Conservation (phyloP, 2,113 vertebrate genomes). For the Podiceps cristatus region DNA sequence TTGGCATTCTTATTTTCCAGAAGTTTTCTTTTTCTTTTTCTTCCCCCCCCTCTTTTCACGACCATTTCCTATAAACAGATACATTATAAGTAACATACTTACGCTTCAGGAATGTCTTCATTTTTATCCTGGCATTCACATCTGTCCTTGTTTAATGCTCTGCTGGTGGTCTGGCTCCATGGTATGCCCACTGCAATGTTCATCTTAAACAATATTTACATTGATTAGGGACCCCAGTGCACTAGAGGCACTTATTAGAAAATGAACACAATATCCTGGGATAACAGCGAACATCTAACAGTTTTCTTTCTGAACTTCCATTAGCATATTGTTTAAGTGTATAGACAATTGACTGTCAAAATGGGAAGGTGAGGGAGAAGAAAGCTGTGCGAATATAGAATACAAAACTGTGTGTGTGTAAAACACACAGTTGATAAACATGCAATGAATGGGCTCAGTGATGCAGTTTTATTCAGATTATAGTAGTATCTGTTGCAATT, state of each 20-base stretch:
- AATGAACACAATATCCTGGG: slow-evolving; percentile 64
- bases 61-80: slow-evolving; percentile 60
- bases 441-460: not conserved
- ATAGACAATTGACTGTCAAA: slow-evolving; percentile 3
- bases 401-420: not conserved
- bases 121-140: slow-evolving; percentile 77
- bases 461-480: not conserved
- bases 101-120: slow-evolving; percentile 67
- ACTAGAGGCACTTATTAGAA: slow-evolving; percentile 53
- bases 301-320: not conserved
- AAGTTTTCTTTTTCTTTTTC: not conserved
- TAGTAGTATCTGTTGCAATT: not conserved
- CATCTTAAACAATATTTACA: slow-evolving; percentile 78
- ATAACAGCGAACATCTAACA: not conserved
- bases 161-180: slow-evolving; percentile 81
- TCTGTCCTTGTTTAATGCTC: slow-evolving; percentile 85
- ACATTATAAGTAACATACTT: slow-evolving; percentile 63
- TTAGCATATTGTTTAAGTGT: not conserved
- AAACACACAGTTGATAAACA: not conserved
- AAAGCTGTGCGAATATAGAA: not conserved
- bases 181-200: slow-evolving; percentile 78
- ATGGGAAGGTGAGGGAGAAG: not conserved
- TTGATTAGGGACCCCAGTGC: slow-evolving; percentile 73
- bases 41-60: not conserved
- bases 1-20: slow-evolving; percentile 32